phyloP scores from a whole-genome alignment of 1,140 invertebrate genomes.

The Galleria mellonella region DNA sequence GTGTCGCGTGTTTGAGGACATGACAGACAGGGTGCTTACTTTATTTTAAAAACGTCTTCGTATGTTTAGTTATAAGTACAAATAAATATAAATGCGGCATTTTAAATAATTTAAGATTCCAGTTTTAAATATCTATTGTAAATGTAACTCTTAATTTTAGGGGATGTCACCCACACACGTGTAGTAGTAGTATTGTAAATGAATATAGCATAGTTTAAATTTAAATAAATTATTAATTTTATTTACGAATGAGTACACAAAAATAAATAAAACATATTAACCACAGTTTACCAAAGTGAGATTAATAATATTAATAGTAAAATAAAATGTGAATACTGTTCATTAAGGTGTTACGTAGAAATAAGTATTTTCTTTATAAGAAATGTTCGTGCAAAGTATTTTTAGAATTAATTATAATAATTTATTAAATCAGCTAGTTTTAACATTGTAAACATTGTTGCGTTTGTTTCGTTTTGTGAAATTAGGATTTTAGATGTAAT shows the following conservation, averaged over 20 bases:
- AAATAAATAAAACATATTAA: constrained; percentile 42
- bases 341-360: constrained; percentile 6
- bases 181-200: background rate
- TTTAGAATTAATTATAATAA: constrained; percentile 53
- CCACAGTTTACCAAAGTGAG: constrained; percentile 76
- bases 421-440: constrained; percentile 49
- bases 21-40: too few species aligned
- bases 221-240: background rate
- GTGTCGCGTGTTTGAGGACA: too few species aligned
- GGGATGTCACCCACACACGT: too few species aligned
- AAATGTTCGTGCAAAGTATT: constrained; percentile 65
- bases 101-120: too few species aligned
- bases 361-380: constrained; percentile 17
- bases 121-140: too few species aligned
- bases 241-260: constrained; percentile 8
- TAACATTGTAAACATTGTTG: constrained; percentile 51
- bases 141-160: too few species aligned
- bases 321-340: constrained; percentile 35
- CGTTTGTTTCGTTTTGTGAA: constrained; percentile 64
- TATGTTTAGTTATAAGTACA: too few species aligned
- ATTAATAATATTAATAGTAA: constrained; percentile 61
- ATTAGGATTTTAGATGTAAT: constrained; percentile 54
- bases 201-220: background rate
- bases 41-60: too few species aligned
- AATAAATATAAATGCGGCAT: too few species aligned